A percentile compares a stretch with the other conserved stretches of the same genome.
phyloP scores from a whole-genome alignment of 2,797 vertebrate species.

The Melanotaenia trifasciata region DNA sequence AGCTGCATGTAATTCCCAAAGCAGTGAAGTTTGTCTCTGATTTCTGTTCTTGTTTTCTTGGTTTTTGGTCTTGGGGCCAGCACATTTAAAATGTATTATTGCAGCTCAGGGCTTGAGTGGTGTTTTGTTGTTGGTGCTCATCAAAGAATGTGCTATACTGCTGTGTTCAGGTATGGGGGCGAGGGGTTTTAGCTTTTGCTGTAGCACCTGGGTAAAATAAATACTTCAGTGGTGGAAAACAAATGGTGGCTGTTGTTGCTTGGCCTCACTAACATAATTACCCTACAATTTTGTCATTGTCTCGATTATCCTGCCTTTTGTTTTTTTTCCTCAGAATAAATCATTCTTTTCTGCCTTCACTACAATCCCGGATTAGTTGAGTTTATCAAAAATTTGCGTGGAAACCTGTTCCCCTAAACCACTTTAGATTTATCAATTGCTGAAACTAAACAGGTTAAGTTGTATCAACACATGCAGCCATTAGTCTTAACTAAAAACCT shows the following conservation, averaged over 20 bases:
- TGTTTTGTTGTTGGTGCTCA: slow-evolving; percentile 26
- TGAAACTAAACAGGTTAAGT: too few relatives aligned
- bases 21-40: not conserved
- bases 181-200: slow-evolving; percentile 5
- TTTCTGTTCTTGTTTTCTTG: not conserved
- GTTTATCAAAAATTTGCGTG: too few relatives aligned
- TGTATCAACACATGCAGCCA: too few relatives aligned
- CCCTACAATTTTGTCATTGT: slow-evolving; percentile 12
- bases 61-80: not conserved
- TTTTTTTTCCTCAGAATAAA: slow-evolving; percentile 13
- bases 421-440: too few relatives aligned
- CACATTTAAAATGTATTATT: slow-evolving; percentile 16
- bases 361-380: too few relatives aligned
- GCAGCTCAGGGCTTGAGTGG: not conserved
- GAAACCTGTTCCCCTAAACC: too few relatives aligned
- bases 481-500: too few relatives aligned
- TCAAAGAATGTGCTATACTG: slow-evolving; percentile 30
- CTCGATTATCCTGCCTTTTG: slow-evolving; percentile 26
- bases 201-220: slow-evolving; percentile 29
- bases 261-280: not conserved
- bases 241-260: not conserved
- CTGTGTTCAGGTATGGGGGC: slow-evolving; percentile 9
- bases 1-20: not conserved
- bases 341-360: slow-evolving; percentile 7
- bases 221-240: not conserved